Evolutionary conservation across 2,113 vertebrate genomes (phyloP), one percentile per base, ranked within the genome.

Genomic region (Tragelaphus buxtoni): DNA sequence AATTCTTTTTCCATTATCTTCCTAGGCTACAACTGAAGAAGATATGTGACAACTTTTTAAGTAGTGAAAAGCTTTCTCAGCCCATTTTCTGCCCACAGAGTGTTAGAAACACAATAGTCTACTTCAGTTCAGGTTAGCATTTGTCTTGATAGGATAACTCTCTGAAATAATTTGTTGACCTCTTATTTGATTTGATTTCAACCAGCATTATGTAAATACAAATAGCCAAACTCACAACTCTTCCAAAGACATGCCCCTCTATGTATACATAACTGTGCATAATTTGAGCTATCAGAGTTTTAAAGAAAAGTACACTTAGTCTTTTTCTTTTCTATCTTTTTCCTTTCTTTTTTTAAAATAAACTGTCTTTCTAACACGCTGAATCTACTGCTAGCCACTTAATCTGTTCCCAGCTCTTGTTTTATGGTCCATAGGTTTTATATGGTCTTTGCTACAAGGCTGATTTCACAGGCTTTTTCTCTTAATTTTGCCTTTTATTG

Each of bases 171-270:
- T 63, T 32, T 86, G 39, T 30, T 84, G 60, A 35, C 32, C 28
- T 79, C 24, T 91, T 77, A 53, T 45, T 69, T 96, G 28, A 86
- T 56, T 72, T 95, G 9, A 92, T 92, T 96, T 91, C 45, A 90
- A 11, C n/a, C 49, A 77, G 45, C 39, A 83, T n/a, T 32, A 83
- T 9, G n/a, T 69, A 69, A 69, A 49, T 79, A 58, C 22, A 61
- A 91, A 74, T 39, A 72, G 7, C 35, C 35, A 72, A 4, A 51
- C 4, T 80, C 16, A 55, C 8, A 88, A 84, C 49, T 79, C 39
- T 61, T 91, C 86, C 93, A 12, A 80, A 79, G 26, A 77, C 5
- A 17, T 22, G 11, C 4, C 4, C 77, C 7, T 80, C 18, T 69
- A 9, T 24, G 69, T 60, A 4, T 35, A 80, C 0, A 11, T 74